A percentile compares a stretch with the other conserved stretches of the same genome.
phyloP scores from a whole-genome alignment of 2,797 vertebrate species.

The Borostomias antarcticus region DNA sequence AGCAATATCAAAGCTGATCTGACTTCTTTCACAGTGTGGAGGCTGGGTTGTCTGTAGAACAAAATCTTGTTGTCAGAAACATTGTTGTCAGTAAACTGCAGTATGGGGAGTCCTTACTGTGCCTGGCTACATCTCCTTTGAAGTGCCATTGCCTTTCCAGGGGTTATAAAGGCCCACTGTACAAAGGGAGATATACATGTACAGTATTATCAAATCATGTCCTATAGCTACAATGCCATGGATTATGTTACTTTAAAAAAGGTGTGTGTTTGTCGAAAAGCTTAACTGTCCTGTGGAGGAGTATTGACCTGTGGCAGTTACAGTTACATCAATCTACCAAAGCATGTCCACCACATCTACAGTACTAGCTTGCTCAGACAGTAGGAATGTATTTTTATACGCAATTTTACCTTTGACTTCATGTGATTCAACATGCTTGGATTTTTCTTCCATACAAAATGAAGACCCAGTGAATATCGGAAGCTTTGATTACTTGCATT shows the following conservation, averaged over 20 bases:
- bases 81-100: neutral
- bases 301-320: slow-evolving; percentile 48
- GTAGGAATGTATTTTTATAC: slow-evolving; percentile 22
- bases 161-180: slow-evolving; percentile 5
- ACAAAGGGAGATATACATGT: slow-evolving; percentile 11
- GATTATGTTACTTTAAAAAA: slow-evolving; percentile 35
- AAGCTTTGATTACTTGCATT: too few relatives aligned
- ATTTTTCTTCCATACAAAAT: neutral
- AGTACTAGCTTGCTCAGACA: slow-evolving; percentile 24
- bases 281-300: slow-evolving; percentile 48
- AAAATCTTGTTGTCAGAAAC: too few relatives aligned
- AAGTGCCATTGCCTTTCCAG: neutral
- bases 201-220: slow-evolving; percentile 14
- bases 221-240: neutral
- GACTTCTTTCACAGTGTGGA: neutral
- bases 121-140: neutral
- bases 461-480: too few relatives aligned
- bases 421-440: neutral
- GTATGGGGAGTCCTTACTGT: neutral
- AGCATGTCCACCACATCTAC: slow-evolving; percentile 21
- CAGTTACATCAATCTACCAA: slow-evolving; percentile 52
- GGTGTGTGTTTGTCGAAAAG: slow-evolving; percentile 46
- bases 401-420: slow-evolving; percentile 16
- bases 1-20: neutral
- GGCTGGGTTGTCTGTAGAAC: neutral